Percentiles rank a stretch among this genome's conserved stretches.
phyloP scores from a whole-genome alignment of 2,113 vertebrate species.

The Bos taurus region ARS-UCD2.0 NC_037332.1:89556001-89556500 shows the following conservation, averaged over 20 bases:
- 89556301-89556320: neutral
- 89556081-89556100: neutral
- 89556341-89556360: neutral
- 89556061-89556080: neutral
- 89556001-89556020: neutral
- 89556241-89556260: neutral
- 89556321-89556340: neutral
- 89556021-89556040: neutral
- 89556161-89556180: neutral
- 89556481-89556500: too few species aligned
- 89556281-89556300: neutral
- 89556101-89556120: neutral
- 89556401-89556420: neutral
- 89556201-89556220: neutral
- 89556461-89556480: too few species aligned
- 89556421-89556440: neutral
- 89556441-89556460: neutral
- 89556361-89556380: neutral
- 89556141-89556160: slow-evolving; percentile 6
- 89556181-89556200: neutral
- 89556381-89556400: neutral
- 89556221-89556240: neutral
- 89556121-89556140: neutral
- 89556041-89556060: neutral
- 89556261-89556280: neutral